Percentiles rank a stretch among this genome's conserved stretches.
Evolutionary conservation across 2,113 vertebrate species (phyloP).

Genomic region (Sialia sialis): DNA sequence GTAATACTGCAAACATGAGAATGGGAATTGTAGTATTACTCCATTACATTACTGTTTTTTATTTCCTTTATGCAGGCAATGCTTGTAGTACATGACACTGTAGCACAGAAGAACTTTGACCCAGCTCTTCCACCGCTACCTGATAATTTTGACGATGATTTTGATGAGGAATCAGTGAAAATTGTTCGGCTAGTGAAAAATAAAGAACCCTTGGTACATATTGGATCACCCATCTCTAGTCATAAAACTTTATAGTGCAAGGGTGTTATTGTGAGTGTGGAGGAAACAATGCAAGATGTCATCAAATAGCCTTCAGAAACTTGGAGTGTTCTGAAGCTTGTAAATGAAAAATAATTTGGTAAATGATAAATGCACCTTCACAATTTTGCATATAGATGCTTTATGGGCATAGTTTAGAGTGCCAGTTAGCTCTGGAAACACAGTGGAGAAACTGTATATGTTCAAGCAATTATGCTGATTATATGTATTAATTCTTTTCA

Average conservation of each 20-base stretch:
- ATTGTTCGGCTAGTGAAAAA: constrained; percentile 95
- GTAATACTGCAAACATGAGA: not conserved
- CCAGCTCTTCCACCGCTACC: constrained; percentile 89
- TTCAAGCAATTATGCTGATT: not conserved
- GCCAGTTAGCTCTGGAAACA: not conserved
- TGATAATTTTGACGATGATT: constrained; percentile 84
- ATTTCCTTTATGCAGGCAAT: constrained; percentile 77
- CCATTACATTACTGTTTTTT: not conserved
- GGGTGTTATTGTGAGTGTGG: not conserved
- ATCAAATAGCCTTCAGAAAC: not conserved
- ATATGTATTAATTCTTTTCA: not conserved
- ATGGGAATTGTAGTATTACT: not conserved
- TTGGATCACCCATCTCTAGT: not conserved
- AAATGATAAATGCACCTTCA: not conserved
- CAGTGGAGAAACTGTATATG: not conserved
- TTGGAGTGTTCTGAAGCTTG: not conserved
- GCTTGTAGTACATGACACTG: constrained; percentile 89
- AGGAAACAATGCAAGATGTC: not conserved
- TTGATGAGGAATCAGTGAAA: constrained; percentile 94
- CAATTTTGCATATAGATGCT: not conserved
- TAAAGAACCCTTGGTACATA: constrained; percentile 89
- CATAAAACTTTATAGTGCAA: not conserved
- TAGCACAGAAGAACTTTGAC: constrained; percentile 95
- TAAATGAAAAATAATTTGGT: not conserved
- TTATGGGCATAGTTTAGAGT: not conserved